Base-by-base conservation (phyloP, 2,797 vertebrate species). In the Xyrichtys novacula region DNA sequence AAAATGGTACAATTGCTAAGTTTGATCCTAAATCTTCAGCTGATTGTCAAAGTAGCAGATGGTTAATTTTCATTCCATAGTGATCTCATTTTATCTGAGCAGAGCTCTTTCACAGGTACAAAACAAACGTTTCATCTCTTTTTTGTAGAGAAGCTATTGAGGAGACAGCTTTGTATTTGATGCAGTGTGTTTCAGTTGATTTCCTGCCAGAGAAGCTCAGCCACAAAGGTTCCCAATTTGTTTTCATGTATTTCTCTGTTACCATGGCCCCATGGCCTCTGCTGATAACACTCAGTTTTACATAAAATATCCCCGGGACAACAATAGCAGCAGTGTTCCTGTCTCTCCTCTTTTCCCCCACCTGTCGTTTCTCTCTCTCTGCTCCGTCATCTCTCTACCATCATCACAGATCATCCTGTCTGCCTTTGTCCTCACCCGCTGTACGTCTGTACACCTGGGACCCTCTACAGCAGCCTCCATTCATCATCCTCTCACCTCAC, bases 361-460 rank as follows among this genome's bases (percentile, higher is more conserved):
- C 38, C 65, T 74, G 60, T 80, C 74, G 54, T 68, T 28, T 54
- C 46, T 63, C 43, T 54, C 60, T 23, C 47, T 44, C 63, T 43
- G 31, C 76, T 76, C 42, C 6, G 19, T 88, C 81, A 74, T 77
- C 76, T 70, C 66, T 46, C 73, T 74, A 55, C 61, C 65, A 85
- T 89, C 85, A 85, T 76, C 84, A 71, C 86, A 69, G 42, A 81
- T 87, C 89, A 84, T 78, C 67, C 69, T 69, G 58, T 76, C 80
- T 39, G 72, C 10, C 54, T 76, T 68, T 81, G 81, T 76, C 78
- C 81, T 85, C 61, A 76, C 59, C 83, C 85, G 81, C 57, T 72
- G 39, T 23, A 14, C 57, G 53, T 82, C 67, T 59, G 57, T 15
- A 71, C 85, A 90, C 78, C 78, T 86, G 85, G 52, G 86, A 85